A percentile compares a stretch with the other conserved stretches of the same genome.
phyloP scores from a whole-genome alignment of 37 sponge, comb jelly and placozoan genomes.

The Spongilla lacustris region DNA sequence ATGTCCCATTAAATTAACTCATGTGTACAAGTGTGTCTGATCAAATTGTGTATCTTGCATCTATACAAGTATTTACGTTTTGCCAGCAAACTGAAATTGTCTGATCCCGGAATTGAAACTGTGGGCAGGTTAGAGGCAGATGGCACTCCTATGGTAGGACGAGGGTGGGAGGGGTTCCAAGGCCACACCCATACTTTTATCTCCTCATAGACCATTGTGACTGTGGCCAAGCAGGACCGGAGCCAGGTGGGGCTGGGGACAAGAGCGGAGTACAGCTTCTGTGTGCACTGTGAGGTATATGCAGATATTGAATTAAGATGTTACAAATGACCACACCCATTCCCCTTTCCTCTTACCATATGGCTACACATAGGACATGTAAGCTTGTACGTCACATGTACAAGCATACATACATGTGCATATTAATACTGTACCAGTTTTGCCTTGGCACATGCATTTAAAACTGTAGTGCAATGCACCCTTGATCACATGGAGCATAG shows the following conservation, averaged over 20 bases:
- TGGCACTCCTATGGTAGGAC: constrained; percentile 11
- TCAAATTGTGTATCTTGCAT: background rate
- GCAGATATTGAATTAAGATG: no score
- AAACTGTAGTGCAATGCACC: no score
- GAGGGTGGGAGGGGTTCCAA: no score
- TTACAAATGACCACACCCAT: no score
- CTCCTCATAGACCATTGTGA: constrained; percentile 30
- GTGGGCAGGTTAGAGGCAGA: background rate
- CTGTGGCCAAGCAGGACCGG: constrained; percentile 23
- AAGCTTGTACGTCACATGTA: background rate
- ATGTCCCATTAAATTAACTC: no score
- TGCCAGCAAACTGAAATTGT: constrained; percentile 16
- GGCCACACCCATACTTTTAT: background rate
- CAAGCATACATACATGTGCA: background rate
- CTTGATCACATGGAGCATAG: no score
- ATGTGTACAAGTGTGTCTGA: no score
- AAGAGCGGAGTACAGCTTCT: constrained; percentile 9
- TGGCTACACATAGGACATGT: background rate
- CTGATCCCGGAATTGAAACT: constrained; percentile 5
- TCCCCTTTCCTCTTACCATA: no score
- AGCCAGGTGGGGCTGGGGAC: background rate
- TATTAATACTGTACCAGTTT: background rate
- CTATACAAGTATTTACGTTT: no score
- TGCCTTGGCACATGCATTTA: background rate
- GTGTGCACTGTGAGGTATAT: constrained; percentile 39